Evolutionary conservation across 2,113 vertebrate species (phyloP).

Genomic region (Notothenia coriiceps): DNA sequence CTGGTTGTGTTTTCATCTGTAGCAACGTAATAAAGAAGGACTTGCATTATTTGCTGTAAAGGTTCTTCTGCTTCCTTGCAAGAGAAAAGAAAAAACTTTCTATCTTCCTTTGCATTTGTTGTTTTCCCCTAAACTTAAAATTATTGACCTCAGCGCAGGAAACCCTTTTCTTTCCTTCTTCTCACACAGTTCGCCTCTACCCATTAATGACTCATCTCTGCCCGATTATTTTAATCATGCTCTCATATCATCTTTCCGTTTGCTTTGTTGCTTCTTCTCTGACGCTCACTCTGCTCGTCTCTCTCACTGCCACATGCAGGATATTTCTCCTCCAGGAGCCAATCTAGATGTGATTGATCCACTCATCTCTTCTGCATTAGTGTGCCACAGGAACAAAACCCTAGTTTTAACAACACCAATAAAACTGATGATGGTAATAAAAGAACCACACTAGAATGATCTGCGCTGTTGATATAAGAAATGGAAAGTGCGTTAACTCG

Average conservation of each 20-base stretch:
- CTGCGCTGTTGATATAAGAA: conserved; percentile 70
- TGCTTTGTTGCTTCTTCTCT: conserved; percentile 23
- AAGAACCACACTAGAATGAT: conserved; percentile 70
- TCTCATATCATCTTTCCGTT: conserved; percentile 41
- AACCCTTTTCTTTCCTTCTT: conserved; percentile 23
- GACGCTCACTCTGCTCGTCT: conserved; percentile 5
- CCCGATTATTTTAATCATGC: conserved; percentile 50
- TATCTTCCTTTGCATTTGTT: neutral
- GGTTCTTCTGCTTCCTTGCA: neutral
- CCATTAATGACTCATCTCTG: conserved; percentile 35
- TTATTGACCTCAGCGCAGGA: conserved; percentile 34
- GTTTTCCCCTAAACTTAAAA: conserved; percentile 9
- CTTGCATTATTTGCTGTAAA: too few species aligned
- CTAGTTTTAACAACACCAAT: conserved; percentile 78
- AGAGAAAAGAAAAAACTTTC: neutral
- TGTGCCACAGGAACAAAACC: conserved; percentile 67
- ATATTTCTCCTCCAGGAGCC: conserved; percentile 73
- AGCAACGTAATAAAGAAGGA: too few species aligned
- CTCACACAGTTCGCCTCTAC: conserved; percentile 14
- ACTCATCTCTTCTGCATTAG: conserved; percentile 81
- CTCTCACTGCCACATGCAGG: conserved; percentile 36
- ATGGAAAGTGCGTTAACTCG: conserved; percentile 61
- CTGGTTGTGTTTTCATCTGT: too few species aligned
- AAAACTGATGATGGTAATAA: conserved; percentile 82
- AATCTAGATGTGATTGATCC: conserved; percentile 81